A percentile compares a stretch with the other conserved stretches of the same genome.
Evolutionary conservation across 2,888 invertebrate genomes (phyloP).

Genomic region (Malacosoma neustria): DNA sequence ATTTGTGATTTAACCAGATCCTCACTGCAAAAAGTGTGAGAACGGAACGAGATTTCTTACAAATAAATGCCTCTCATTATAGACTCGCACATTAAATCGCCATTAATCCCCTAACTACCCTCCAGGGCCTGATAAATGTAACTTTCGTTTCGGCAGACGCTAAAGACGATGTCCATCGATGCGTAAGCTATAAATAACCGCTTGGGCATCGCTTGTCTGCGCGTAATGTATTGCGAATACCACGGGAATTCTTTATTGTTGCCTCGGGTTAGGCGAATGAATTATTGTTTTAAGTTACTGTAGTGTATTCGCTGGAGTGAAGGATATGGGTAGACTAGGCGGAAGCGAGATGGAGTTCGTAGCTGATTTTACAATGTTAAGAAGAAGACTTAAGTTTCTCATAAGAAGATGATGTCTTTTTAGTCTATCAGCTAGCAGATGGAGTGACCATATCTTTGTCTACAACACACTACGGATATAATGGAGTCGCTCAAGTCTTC

Average conservation of each 20-base stretch:
- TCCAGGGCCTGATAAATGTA: neutral
- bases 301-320: neutral
- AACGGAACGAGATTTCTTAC: too few relatives aligned
- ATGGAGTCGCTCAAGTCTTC: too few relatives aligned
- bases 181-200: slow-evolving; percentile 21
- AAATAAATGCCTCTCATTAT: neutral
- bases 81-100: neutral
- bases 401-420: too few relatives aligned
- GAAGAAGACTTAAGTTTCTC: too few relatives aligned
- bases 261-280: neutral
- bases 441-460: too few relatives aligned
- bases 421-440: too few relatives aligned
- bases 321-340: neutral
- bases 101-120: neutral
- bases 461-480: too few relatives aligned
- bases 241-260: neutral
- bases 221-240: slow-evolving; percentile 19
- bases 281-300: too few relatives aligned
- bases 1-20: too few relatives aligned
- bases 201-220: slow-evolving; percentile 19
- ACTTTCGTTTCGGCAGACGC: neutral
- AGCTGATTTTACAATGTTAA: too few relatives aligned
- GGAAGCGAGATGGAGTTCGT: neutral
- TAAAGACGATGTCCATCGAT: slow-evolving; percentile 16
- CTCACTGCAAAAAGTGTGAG: too few relatives aligned